phyloP scores from a whole-genome alignment of 2,113 vertebrate genomes.

The Hemiscyllium ocellatum region DNA sequence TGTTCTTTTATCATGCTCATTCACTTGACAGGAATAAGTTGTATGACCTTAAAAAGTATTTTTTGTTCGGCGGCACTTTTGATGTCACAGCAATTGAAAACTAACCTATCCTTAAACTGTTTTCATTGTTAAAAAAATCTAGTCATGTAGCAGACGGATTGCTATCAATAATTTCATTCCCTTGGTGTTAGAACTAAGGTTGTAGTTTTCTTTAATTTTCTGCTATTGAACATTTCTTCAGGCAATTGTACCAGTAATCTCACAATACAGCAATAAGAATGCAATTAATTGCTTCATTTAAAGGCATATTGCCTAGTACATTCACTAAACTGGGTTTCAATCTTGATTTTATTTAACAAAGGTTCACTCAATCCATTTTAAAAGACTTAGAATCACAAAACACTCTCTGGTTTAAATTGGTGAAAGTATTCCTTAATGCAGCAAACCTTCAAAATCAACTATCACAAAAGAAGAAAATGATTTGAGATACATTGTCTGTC shows the following conservation, averaged over 20 bases:
- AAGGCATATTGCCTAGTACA: background rate
- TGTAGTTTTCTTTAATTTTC: slow-evolving; percentile 33
- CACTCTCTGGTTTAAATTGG: background rate
- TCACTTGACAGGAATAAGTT: slow-evolving; percentile 19
- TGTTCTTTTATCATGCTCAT: background rate
- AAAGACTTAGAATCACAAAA: background rate
- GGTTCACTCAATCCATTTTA: background rate
- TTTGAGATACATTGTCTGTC: too few relatives aligned
- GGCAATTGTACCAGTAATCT: slow-evolving; percentile 7
- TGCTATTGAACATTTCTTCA: slow-evolving; percentile 33
- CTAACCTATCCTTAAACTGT: background rate
- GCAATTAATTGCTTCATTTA: background rate
- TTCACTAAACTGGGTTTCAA: background rate
- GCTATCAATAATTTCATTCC: background rate
- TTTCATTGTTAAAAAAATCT: background rate
- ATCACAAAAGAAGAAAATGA: too few relatives aligned
- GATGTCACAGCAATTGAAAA: slow-evolving; percentile 6
- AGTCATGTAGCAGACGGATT: background rate
- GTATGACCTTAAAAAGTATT: background rate
- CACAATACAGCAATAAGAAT: background rate
- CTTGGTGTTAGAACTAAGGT: background rate
- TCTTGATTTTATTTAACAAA: background rate
- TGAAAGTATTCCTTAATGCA: background rate
- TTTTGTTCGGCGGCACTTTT: background rate
- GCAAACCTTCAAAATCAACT: background rate